Evolutionary conservation across 2,113 vertebrate species (phyloP).

Genomic region (Ondatra zibethicus): DNA sequence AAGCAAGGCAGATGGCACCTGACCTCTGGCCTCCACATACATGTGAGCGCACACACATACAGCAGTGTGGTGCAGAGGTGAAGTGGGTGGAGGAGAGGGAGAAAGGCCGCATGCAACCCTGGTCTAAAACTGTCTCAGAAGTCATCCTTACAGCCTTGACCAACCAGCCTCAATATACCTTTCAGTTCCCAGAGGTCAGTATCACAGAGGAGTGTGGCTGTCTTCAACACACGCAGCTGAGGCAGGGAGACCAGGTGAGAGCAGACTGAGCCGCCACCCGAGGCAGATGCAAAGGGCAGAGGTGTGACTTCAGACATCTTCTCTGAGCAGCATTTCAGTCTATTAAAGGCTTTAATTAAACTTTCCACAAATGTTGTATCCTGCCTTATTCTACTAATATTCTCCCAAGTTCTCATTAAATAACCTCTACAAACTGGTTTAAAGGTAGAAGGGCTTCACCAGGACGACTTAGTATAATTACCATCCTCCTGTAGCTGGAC

Average conservation of each 20-base stretch:
- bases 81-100: background rate
- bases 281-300: background rate
- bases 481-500: background rate
- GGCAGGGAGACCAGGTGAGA: background rate
- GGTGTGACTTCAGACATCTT: background rate
- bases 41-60: background rate
- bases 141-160: background rate
- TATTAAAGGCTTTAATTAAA: constrained; percentile 23
- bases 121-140: background rate
- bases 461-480: background rate
- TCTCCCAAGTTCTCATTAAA: background rate
- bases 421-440: background rate
- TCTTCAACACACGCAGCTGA: background rate
- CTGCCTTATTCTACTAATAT: constrained; percentile 29
- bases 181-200: background rate
- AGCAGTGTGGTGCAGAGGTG: background rate
- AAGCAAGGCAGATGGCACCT: background rate
- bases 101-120: background rate
- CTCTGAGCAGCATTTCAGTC: background rate
- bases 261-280: background rate
- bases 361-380: background rate
- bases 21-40: background rate
- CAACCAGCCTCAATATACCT: background rate
- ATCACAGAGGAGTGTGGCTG: background rate
- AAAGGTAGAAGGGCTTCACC: background rate